These are phyloP conservation scores for Agapostemon virescens DNA, from an alignment of 2,888 invertebrate genomes.

Conservation along the genomic window DNA sequence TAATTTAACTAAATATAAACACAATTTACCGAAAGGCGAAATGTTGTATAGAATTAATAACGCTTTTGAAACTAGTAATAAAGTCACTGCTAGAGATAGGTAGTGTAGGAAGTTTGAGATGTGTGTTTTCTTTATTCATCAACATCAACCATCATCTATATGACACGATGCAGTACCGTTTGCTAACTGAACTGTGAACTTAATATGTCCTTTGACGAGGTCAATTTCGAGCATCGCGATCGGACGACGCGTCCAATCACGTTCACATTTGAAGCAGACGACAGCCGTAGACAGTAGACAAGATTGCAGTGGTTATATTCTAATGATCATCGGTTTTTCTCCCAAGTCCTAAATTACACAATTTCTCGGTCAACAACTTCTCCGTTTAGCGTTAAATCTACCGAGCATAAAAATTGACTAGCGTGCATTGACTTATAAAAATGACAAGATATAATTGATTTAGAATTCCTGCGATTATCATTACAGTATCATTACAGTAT, in stretches of 20 bases:
- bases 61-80: not conserved
- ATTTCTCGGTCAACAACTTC: not conserved
- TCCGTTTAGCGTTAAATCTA: no score
- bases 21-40: not conserved
- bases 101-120: not conserved
- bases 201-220: not conserved
- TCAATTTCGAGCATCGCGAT: not conserved
- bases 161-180: not conserved
- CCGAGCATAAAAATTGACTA: no score
- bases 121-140: not conserved
- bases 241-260: not conserved
- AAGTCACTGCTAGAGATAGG: not conserved
- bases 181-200: constrained; percentile 5
- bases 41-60: not conserved
- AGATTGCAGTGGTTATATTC: not conserved
- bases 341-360: not conserved
- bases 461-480: no score
- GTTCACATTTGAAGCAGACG: not conserved
- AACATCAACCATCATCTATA: not conserved
- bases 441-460: no score
- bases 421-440: no score
- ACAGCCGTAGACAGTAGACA: not conserved
- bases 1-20: no score
- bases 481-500: no score
- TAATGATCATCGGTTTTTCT: not conserved